A percentile compares a stretch with the other conserved stretches of the same genome.
phyloP scores from a whole-genome alignment of 2,888 invertebrate genomes.

The Fragum fragum region DNA sequence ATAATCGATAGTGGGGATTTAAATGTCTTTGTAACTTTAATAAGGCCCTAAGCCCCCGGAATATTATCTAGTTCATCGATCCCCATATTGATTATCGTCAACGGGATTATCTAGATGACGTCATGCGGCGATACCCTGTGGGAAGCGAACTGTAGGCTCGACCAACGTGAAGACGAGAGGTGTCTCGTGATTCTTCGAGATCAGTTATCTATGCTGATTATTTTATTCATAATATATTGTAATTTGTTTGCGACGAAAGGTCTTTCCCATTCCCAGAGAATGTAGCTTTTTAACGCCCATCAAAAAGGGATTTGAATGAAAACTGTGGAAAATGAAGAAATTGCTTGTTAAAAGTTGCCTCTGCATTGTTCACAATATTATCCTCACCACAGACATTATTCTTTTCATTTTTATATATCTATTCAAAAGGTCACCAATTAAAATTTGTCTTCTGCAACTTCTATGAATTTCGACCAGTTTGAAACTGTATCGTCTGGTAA shows the following conservation, averaged over 20 bases:
- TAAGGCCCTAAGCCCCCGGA: not conserved
- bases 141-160: not conserved
- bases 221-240: not conserved
- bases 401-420: no score
- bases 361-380: conserved; percentile 4
- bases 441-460: no score
- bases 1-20: conserved; percentile 21
- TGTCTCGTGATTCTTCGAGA: no score
- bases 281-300: not conserved
- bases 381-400: no score
- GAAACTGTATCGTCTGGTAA: no score
- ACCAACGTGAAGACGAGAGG: conserved; percentile 1
- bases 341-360: conserved; percentile 1
- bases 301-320: not conserved
- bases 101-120: not conserved
- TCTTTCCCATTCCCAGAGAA: not conserved
- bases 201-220: not conserved
- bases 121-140: conserved; percentile 1
- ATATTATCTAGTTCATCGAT: conserved; percentile 17
- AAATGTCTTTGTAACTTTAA: conserved; percentile 30
- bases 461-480: no score
- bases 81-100: not conserved
- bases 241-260: no score
- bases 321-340: conserved; percentile 2
- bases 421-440: no score